Conservation (phyloP, 2,888 invertebrate genomes). For the Laothoe populi region DNA sequence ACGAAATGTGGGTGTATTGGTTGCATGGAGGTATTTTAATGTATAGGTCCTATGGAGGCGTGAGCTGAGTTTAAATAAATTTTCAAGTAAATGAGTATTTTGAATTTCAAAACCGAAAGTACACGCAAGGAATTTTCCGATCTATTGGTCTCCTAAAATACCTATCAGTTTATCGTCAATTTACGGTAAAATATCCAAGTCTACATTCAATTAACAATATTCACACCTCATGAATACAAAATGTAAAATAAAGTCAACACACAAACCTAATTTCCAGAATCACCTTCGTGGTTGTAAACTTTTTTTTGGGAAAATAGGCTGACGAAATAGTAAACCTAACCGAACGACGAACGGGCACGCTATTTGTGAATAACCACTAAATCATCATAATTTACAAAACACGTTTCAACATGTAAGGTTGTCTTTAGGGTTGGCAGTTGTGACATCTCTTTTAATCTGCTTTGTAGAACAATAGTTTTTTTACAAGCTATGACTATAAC, state of each 20-base stretch:
- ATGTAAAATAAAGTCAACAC: background rate
- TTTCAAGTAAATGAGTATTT: no score
- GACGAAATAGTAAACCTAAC: constrained; percentile 17
- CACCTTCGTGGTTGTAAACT: background rate
- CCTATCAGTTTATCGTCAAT: no score
- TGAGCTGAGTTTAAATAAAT: no score
- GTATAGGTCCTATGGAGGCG: no score
- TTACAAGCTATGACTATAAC: background rate
- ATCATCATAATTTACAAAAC: constrained; percentile 20
- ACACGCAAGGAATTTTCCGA: no score
- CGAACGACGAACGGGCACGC: constrained; percentile 27
- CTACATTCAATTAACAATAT: background rate
- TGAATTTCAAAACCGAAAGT: no score
- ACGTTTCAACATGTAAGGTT: constrained; percentile 5
- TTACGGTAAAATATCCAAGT: no score
- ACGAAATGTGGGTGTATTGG: no score
- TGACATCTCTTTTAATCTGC: background rate
- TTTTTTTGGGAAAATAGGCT: constrained; percentile 1
- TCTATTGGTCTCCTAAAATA: no score
- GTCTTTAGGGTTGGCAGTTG: background rate
- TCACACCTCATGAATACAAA: background rate
- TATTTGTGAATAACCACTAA: constrained; percentile 31
- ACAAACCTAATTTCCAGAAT: constrained; percentile 4
- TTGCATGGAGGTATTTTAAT: no score
- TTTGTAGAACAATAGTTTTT: background rate